phyloP scores from a whole-genome alignment of 1,140 invertebrate species.

The Hirudo medicinalis region DNA sequence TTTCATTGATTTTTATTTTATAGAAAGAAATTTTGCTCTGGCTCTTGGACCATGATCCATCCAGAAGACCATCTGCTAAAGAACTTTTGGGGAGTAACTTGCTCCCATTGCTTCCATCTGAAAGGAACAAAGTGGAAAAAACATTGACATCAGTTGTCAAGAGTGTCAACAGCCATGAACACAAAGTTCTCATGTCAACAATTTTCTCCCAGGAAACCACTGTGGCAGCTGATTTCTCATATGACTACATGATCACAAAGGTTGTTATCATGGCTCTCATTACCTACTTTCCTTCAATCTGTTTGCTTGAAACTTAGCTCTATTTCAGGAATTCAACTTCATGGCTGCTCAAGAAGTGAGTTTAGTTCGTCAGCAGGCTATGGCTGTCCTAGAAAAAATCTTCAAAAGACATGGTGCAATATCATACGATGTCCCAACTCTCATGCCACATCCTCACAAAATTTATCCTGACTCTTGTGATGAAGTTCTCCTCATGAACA shows the following conservation, averaged over 20 bases:
- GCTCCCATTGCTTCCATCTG: conserved; percentile 60
- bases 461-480: conserved; percentile 29
- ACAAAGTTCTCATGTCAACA: conserved; percentile 61
- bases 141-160: conserved; percentile 59
- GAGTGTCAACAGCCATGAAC: conserved; percentile 65
- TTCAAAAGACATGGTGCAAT: conserved; percentile 50
- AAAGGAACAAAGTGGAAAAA: conserved; percentile 64
- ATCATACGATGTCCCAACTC: conserved; percentile 56
- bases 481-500: conserved; percentile 64
- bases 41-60: conserved; percentile 71
- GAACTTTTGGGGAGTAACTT: conserved; percentile 67
- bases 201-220: conserved; percentile 48
- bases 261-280: conserved; percentile 26
- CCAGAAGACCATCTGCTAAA: conserved; percentile 61
- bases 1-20: conserved; percentile 23
- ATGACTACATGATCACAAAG: conserved; percentile 52
- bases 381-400: conserved; percentile 27
- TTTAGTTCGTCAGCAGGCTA: conserved; percentile 46
- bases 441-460: conserved; percentile 54
- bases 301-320: conserved; percentile 2
- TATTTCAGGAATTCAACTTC: neutral
- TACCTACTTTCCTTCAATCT: conserved; percentile 26
- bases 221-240: conserved; percentile 57
- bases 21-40: conserved; percentile 48
- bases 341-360: conserved; percentile 17